phyloP scores from a whole-genome alignment of 2,797 vertebrate species.

The Tinamus major region DNA sequence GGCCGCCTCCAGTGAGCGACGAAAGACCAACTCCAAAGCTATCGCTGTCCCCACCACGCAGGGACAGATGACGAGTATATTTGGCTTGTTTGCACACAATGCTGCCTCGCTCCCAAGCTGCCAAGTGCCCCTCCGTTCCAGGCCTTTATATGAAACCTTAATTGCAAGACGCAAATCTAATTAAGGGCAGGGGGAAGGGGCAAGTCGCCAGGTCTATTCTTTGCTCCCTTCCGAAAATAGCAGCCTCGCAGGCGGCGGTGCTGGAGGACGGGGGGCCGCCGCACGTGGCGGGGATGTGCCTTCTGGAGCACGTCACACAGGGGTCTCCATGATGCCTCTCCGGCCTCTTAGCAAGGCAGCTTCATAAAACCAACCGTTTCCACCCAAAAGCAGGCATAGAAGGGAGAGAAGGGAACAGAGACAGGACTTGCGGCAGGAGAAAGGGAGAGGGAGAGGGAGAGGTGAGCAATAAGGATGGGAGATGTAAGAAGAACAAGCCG shows the following conservation, averaged over 20 bases:
- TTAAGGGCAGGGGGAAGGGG: neutral
- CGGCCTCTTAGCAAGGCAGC: neutral
- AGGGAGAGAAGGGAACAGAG: neutral
- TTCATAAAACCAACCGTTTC: neutral
- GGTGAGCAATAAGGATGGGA: neutral
- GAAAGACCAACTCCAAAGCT: neutral
- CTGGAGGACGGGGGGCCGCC: neutral
- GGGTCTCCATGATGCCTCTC: accelerated
- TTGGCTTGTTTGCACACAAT: neutral
- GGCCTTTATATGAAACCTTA: neutral
- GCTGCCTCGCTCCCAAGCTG: neutral
- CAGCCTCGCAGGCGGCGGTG: neutral
- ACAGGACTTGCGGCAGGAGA: neutral
- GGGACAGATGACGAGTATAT: neutral
- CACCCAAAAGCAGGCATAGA: neutral
- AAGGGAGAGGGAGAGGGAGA: neutral
- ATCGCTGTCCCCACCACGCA: neutral
- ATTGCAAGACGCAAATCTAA: slow-evolving; percentile 16
- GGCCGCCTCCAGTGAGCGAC: neutral
- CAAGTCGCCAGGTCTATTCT: neutral
- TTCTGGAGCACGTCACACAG: neutral
- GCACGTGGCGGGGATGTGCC: neutral
- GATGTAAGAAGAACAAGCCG: accelerated
- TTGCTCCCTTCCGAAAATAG: slow-evolving; percentile 6
- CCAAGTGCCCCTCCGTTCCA: neutral